Evolutionary conservation across 2,113 vertebrate genomes (phyloP), one percentile per base, ranked within the genome.

Genomic region (Psephotus haematonotus): DNA sequence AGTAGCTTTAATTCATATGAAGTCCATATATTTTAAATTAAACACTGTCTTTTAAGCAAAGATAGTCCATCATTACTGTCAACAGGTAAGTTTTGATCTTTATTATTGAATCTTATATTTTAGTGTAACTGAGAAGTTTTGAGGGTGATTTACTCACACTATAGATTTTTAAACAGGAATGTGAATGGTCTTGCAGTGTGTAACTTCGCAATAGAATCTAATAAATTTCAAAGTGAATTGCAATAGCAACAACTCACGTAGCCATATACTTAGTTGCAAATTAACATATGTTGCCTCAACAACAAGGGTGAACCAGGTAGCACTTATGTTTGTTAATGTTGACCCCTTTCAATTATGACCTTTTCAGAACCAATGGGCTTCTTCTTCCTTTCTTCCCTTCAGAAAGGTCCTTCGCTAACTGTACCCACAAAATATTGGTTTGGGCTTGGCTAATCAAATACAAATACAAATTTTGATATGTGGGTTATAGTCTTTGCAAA

Each of bases 11-110:
- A 93, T 83, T 94, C 80, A 55, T 44, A 53, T 95, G 94, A 97
- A 94, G 76, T 89, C 79, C 59, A 87, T 90, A 93, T 91, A 90
- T 53, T 95, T 97, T 89, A 95, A 96, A 97, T 95, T 93, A 94
- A 90, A 27, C 79, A 41, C 78, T 47, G 60, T 75, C 19, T 95
- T 93, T 90, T 71, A 65, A 90, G 69, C 53, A 78, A 49, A 89
- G 70, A 59, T 29, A 72, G 62, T 89, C 77, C 75, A 85, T 92
- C 93, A 78, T n/a, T 78, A 46, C 69, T 82, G 83, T 43, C 93
- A 94, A 75, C 82, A 64, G 65, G 81, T 86, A 60, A 52, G 47
- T 90, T 96, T 82, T 92, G 47, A 55, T 90, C 55, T 86, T 82
- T 83, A 86, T 77, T 83, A 69, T 64, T 2, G 6, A 80, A 20